Evolutionary conservation across 2,888 invertebrate genomes (phyloP).

Genomic region (Cephonodes hylas): DNA sequence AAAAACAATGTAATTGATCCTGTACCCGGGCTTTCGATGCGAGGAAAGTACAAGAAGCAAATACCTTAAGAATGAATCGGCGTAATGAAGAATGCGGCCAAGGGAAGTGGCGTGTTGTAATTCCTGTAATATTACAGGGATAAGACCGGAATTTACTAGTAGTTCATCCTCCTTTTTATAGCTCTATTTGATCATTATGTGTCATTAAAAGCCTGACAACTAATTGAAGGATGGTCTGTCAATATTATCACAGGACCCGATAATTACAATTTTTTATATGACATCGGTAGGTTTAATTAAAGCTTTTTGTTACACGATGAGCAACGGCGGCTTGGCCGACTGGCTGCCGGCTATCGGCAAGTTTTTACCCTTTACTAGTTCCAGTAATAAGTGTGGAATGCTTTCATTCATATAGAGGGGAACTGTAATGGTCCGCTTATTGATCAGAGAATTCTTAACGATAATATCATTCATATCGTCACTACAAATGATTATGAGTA

Average conservation of each 20-base stretch:
- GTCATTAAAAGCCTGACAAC: background rate
- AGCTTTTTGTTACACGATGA: background rate
- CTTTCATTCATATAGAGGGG: background rate
- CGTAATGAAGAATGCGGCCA: background rate
- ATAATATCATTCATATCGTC: too few species aligned
- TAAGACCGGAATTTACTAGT: background rate
- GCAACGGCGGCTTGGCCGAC: constrained; percentile 17
- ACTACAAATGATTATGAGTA: too few species aligned
- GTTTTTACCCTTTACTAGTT: background rate
- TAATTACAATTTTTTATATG: background rate
- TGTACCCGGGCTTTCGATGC: background rate
- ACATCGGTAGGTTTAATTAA: background rate
- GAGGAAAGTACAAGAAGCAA: background rate
- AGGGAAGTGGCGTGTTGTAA: background rate
- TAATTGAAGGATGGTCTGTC: constrained; percentile 1
- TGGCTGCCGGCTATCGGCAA: constrained; percentile 30
- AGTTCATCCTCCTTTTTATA: background rate
- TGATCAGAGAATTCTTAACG: background rate
- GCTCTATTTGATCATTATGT: constrained; percentile 1
- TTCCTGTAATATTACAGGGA: background rate
- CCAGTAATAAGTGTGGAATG: background rate
- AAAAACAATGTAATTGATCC: background rate
- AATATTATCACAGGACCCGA: background rate
- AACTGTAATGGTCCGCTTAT: background rate
- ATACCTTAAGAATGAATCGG: background rate